Base-by-base conservation (phyloP, 2,888 invertebrate species). In the Auanema freiburgensis region DNA sequence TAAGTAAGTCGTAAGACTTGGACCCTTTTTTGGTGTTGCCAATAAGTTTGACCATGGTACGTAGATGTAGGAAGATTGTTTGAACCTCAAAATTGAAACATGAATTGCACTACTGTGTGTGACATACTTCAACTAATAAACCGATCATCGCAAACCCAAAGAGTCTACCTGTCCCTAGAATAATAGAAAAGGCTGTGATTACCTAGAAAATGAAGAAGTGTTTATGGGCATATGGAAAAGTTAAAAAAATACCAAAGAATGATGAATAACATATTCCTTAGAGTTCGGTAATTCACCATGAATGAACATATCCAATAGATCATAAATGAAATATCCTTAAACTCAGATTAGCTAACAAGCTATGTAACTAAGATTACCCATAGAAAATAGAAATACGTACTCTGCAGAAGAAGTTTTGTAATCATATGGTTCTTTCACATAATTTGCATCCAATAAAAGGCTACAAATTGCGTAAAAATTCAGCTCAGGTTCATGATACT, bases 61-160 rank as follows among this genome's bases (percentile, higher is more conserved):
- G 46, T 46, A 71, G 53, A 61, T 76, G 76, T 40, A 76, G 55
- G 62, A 74, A 73, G 6, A 76, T 67, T 0, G 76, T 76, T 58
- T 76, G 76, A 5, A 72, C 63, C 69, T 69, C 1, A 68, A 42
- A 40, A 42, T 6, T 16, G 11, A 21, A 21, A 46, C 10, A 21
- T 5, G 46, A 3, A 6, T 46, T 21, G 46, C 3, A 18, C 46
- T 46, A 18, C 10, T 46, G 46, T 5, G 4, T 3, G 5, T 21
- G 10, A 50, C 63, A 12, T 1, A 74, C 74, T 64, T 76, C 76
- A 46, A 76, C 76, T 21, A 76, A 63, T 43, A 76, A 55, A 10
- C 64, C 73, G 44, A 76, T 76, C 76, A 76, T 74, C 2, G 74
- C 76, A 52, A 76, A 61, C 23, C 76, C 76, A 49, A 68, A 73